Conservation (phyloP, 1,140 invertebrate species). For the Lordiphosa stackelbergi region DNA sequence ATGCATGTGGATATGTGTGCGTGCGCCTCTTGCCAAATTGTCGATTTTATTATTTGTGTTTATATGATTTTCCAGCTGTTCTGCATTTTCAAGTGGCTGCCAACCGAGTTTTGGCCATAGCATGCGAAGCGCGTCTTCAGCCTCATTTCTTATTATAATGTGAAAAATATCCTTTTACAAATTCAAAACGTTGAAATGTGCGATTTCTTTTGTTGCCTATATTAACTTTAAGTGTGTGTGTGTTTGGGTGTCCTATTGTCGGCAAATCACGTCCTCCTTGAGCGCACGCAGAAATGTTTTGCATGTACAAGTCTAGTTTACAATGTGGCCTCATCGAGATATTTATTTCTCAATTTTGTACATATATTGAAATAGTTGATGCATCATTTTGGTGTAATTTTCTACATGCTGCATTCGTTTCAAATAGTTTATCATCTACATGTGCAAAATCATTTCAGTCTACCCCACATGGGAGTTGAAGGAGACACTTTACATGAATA, state of each 20-base stretch:
- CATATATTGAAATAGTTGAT: constrained; percentile 54
- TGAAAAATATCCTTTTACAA: constrained; percentile 74
- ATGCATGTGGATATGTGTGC: constrained; percentile 38
- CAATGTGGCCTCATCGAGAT: constrained; percentile 17
- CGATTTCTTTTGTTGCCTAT: constrained; percentile 67
- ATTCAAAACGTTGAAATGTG: constrained; percentile 71
- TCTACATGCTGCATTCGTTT: constrained; percentile 27
- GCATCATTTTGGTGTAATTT: constrained; percentile 57
- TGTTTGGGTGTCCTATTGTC: constrained; percentile 45
- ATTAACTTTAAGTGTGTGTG: constrained; percentile 28
- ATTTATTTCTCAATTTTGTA: constrained; percentile 35
- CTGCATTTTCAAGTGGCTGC: constrained; percentile 70
- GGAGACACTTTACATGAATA: too few relatives aligned
- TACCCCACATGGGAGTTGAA: too few relatives aligned
- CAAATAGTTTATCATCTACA: background rate
- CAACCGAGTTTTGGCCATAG: constrained; percentile 15
- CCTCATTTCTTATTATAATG: constrained; percentile 75
- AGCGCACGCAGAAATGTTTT: constrained; percentile 32
- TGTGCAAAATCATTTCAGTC: too few relatives aligned
- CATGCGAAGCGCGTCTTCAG: constrained; percentile 66
- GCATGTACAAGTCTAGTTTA: constrained; percentile 24
- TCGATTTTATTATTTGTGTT: constrained; percentile 77
- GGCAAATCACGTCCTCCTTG: constrained; percentile 41
- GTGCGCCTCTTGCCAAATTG: constrained; percentile 72
- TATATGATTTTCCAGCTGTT: constrained; percentile 76